A percentile compares a stretch with the other conserved stretches of the same genome.
Evolutionary conservation across 2,888 invertebrate species (phyloP).

Genomic region (Tipula lateralis): DNA sequence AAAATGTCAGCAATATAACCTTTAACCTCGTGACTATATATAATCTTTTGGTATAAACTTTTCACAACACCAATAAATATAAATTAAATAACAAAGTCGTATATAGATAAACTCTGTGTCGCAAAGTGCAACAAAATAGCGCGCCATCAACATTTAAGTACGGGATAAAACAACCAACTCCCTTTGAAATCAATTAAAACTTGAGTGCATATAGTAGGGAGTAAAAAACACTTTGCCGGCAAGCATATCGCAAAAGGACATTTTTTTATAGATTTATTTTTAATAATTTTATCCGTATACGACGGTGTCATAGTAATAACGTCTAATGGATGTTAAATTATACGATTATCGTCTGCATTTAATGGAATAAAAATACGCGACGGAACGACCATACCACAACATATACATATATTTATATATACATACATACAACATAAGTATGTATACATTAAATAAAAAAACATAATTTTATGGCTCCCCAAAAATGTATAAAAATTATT

Average conservation of each 20-base stretch:
- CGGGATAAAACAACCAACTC: not conserved
- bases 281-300: not conserved
- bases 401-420: no score
- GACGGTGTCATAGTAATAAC: not conserved
- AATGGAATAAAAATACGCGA: not conserved
- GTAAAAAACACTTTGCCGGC: not conserved
- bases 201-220: not conserved
- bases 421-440: not conserved
- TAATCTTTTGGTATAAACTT: no score
- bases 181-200: not conserved
- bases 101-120: no score
- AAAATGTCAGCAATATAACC: no score
- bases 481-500: not conserved
- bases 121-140: no score
- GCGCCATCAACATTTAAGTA: no score
- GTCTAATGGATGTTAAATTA: conserved; percentile 11
- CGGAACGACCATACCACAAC: not conserved
- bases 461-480: not conserved
- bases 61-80: no score
- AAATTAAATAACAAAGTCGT: no score
- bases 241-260: not conserved
- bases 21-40: no score
- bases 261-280: not conserved
- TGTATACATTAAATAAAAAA: not conserved
- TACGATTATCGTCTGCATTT: conserved; percentile 24